Conservation (phyloP, 2,888 invertebrate genomes). For the Mimumesa dahlbomi region DNA sequence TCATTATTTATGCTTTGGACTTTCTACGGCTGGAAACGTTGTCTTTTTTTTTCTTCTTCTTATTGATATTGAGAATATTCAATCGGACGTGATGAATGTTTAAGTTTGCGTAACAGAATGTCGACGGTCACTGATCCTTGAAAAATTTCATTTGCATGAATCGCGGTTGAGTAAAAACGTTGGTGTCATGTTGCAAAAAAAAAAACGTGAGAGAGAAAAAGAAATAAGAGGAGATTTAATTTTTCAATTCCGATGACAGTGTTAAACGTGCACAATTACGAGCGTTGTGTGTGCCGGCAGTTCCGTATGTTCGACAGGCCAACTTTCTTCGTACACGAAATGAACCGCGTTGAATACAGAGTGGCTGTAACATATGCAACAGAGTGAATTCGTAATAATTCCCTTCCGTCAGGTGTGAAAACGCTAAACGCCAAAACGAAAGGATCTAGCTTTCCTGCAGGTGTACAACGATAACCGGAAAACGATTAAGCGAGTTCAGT, state of each 20-base stretch:
- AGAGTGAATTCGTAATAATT: slow-evolving; percentile 39
- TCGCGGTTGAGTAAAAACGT: not conserved
- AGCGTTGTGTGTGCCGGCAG: too few species aligned
- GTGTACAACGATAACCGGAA: slow-evolving; percentile 49
- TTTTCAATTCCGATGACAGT: too few species aligned
- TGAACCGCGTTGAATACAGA: slow-evolving; percentile 29
- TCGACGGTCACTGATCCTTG: too few species aligned
- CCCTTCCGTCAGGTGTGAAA: slow-evolving; percentile 59
- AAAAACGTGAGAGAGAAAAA: too few species aligned
- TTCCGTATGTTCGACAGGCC: slow-evolving; percentile 4
- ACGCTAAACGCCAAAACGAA: slow-evolving; percentile 23
- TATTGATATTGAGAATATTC: slow-evolving; percentile 6
- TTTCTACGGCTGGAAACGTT: too few species aligned
- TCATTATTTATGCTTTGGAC: slow-evolving; percentile 12
- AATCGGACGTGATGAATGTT: slow-evolving; percentile 24
- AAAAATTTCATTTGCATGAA: not conserved
- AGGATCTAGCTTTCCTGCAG: slow-evolving; percentile 33
- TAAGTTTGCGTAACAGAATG: slow-evolving; percentile 7
- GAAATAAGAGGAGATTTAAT: too few species aligned
- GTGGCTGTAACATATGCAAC: slow-evolving; percentile 8
- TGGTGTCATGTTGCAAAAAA: not conserved
- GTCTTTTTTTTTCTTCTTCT: too few species aligned
- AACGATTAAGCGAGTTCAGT: slow-evolving; percentile 57
- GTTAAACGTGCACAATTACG: too few species aligned
- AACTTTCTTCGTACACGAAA: slow-evolving; percentile 3